phyloP scores from a whole-genome alignment of 2,113 vertebrate species.

The Stictonetta naevosa region DNA sequence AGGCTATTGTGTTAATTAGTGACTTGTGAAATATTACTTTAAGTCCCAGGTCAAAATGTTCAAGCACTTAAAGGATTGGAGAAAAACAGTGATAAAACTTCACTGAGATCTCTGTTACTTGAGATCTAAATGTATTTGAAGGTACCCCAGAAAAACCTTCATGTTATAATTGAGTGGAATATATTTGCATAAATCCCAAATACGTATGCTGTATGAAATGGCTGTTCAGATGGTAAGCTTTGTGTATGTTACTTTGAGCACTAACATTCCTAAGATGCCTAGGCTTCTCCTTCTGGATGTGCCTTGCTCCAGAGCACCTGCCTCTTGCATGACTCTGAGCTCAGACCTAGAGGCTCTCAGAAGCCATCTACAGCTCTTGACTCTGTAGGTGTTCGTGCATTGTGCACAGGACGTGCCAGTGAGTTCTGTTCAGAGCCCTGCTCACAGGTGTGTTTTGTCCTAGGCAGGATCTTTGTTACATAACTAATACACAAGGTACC shows the following conservation, averaged over 20 bases:
- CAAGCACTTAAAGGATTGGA: neutral
- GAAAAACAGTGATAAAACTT: neutral
- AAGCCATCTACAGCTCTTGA: neutral
- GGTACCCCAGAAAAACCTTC: neutral
- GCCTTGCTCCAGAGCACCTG: neutral
- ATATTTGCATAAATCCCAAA: neutral
- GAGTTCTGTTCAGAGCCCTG: neutral
- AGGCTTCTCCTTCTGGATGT: neutral
- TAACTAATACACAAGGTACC: neutral
- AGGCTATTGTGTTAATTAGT: neutral
- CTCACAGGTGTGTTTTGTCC: neutral
- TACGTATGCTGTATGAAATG: neutral
- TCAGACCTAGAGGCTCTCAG: neutral
- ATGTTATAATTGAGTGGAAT: neutral
- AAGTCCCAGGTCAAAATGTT: neutral
- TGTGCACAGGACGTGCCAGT: rapidly evolving
- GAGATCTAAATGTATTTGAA: neutral
- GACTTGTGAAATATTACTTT: neutral
- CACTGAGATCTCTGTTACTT: neutral
- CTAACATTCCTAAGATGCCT: conserved; percentile 11
- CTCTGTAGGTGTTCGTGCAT: neutral
- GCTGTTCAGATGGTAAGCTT: neutral
- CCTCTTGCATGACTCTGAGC: neutral
- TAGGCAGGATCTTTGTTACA: neutral
- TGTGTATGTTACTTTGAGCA: neutral